Base-by-base conservation (phyloP, 2,888 invertebrate genomes). In the Portevinia maculata region DNA sequence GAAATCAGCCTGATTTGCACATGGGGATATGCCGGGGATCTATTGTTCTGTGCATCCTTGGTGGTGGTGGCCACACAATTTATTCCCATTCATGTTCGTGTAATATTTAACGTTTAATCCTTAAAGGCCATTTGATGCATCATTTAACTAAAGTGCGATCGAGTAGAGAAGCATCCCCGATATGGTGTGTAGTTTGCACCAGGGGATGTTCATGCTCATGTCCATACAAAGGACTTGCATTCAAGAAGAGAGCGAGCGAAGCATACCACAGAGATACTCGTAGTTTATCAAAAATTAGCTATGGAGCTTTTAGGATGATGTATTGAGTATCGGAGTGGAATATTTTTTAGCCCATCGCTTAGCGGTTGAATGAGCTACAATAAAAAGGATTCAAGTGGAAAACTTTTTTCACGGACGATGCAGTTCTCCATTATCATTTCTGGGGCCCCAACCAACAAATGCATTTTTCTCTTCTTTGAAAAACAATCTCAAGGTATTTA, bases 81-180 rank as follows among this genome's bases (percentile, higher is more conserved):
- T 78, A 76, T 83, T 71, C 76, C 21, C 53, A 19, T 34, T 55
- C 65, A 48, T 67, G 69, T 46, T 79, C 69, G 57, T 53, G 84
- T 64, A 84, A 78, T 84, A 84, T 84, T 84, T 84, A 84, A 84
- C 84, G 74, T 69, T 78, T 84, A 84, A 84, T 78, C 84, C 78
- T 84, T 78, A 74, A 79, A 84, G 78, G 64, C 84, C 76, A 74
- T 84, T 84, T 84, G 73, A 73, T 78, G 84, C 84, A 84, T 84
- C 84, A 84, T 84, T 84, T 84, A 84, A 84, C 84, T 52, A 71
- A 50, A 71, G 81, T 11, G 64, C 50, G 52, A 30, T n/a, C n/a
- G n/a, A n/a, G n/a, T n/a, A n/a, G n/a, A 15, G n/a, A 5, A 34
- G 44, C 37, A 15, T 39, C n/a, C 13, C n/a, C 8, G 24, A 13